Conservation (phyloP, 2,113 vertebrate genomes). For the Oreochromis spilurus region DNA sequence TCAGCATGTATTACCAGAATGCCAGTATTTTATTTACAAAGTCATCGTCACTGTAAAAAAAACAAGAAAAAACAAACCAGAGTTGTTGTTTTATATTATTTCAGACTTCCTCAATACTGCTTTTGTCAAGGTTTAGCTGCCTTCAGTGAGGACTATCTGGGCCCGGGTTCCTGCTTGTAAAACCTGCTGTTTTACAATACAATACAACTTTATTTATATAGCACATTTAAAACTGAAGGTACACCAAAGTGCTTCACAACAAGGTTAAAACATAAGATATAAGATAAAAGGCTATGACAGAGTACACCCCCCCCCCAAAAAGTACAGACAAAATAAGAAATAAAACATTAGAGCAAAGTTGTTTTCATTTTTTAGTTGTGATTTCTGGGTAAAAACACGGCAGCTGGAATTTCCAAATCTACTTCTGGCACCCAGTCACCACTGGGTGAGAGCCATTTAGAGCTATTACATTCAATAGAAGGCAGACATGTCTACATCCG, state of each 20-base stretch:
- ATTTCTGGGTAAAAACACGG: not conserved
- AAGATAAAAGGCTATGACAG: not conserved
- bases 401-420: not conserved
- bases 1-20: not conserved
- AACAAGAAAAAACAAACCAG: not conserved
- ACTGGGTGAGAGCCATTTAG: not conserved
- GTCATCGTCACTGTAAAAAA: not conserved
- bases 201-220: not conserved
- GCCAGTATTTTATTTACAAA: not conserved
- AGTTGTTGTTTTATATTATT: not conserved
- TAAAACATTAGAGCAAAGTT: not conserved
- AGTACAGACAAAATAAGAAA: not conserved
- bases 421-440: not conserved
- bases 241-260: not conserved
- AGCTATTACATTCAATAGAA: not conserved
- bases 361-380: not conserved
- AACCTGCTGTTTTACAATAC: not conserved
- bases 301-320: fast-evolving
- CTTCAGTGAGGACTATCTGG: not conserved
- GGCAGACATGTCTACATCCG: fast-evolving
- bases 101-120: fast-evolving
- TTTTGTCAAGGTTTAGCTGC: fast-evolving
- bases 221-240: not conserved
- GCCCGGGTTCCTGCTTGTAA: not conserved
- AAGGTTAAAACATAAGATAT: not conserved